These are phyloP conservation scores for Spermophilus dauricus DNA, from an alignment of 2,113 vertebrate species.

Conservation along the genomic window DNA sequence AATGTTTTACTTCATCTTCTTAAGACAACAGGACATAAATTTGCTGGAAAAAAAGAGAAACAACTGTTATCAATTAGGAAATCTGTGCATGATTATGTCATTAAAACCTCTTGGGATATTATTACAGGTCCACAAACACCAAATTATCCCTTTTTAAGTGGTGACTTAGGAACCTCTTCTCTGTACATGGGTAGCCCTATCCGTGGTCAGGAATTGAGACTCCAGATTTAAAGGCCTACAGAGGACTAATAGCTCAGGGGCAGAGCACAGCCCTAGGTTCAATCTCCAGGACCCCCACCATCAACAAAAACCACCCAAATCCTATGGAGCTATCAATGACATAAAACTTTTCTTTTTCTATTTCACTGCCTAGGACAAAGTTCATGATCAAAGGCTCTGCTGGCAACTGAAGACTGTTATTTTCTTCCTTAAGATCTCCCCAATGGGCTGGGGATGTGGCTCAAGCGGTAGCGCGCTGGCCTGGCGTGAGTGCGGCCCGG, in stretches of 20 bases:
- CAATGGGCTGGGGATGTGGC: neutral
- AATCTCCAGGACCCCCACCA: neutral
- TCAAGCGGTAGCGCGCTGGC: no score
- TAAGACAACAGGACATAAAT: slow-evolving; percentile 24
- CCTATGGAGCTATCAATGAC: neutral
- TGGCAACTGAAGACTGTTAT: neutral
- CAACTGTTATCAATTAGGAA: slow-evolving; percentile 50
- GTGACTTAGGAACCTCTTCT: neutral
- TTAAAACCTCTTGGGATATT: neutral
- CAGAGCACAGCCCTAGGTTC: neutral
- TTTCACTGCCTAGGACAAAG: neutral
- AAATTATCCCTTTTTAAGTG: slow-evolving; percentile 48
- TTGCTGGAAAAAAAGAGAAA: slow-evolving; percentile 6
- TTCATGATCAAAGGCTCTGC: neutral
- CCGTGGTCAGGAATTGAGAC: neutral
- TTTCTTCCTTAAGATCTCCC: neutral
- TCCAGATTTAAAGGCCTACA: slow-evolving; percentile 12
- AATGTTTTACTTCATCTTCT: slow-evolving; percentile 60
- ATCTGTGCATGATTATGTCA: slow-evolving; percentile 56
- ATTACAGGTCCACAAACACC: neutral
- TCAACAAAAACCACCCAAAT: neutral
- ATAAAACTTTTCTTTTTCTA: neutral
- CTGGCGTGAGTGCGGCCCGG: no score
- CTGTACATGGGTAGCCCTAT: neutral
- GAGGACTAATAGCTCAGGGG: no score